Conservation (phyloP, 2,113 vertebrate species). For the Danionella cerebrum region DNA sequence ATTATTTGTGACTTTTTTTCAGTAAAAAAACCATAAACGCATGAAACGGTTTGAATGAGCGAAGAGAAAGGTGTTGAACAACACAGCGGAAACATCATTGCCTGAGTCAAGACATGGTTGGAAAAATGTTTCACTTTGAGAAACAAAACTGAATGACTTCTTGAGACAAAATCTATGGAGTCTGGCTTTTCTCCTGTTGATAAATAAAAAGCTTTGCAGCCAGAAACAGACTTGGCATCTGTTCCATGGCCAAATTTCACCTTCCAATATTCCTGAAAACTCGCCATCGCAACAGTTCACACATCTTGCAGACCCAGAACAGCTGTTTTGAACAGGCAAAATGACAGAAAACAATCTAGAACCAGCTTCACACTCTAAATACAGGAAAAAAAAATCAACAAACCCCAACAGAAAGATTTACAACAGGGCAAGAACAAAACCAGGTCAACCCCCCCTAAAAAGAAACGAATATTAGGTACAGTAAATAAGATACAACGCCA, state of each 20-base stretch:
- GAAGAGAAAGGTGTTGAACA: conserved; percentile 5
- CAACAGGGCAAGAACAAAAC: conserved; percentile 46
- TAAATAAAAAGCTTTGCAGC: conserved; percentile 41
- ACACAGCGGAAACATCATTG: conserved; percentile 23
- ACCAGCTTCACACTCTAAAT: conserved; percentile 50
- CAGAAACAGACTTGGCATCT: conserved; percentile 44
- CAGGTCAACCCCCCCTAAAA: conserved; percentile 41
- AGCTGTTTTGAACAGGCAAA: conserved; percentile 23
- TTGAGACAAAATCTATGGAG: conserved; percentile 36
- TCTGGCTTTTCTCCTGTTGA: conserved; percentile 55
- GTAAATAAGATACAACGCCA: conserved; percentile 44
- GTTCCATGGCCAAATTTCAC: neutral
- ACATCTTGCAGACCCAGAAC: conserved; percentile 13
- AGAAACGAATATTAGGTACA: conserved; percentile 44
- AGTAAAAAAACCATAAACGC: conserved; percentile 43
- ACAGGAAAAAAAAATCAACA: conserved; percentile 29
- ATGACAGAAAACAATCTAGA: conserved; percentile 33
- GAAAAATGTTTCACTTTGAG: neutral
- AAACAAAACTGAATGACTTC: conserved; percentile 14
- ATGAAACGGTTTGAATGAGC: conserved; percentile 22
- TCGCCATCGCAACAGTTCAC: neutral
- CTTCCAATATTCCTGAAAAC: too few relatives aligned
- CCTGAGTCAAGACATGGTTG: conserved; percentile 37
- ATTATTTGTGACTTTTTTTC: conserved; percentile 53
- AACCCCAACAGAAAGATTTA: conserved; percentile 28